Conservation (phyloP, 1,140 invertebrate genomes). For the Penaeus vannamei region DNA sequence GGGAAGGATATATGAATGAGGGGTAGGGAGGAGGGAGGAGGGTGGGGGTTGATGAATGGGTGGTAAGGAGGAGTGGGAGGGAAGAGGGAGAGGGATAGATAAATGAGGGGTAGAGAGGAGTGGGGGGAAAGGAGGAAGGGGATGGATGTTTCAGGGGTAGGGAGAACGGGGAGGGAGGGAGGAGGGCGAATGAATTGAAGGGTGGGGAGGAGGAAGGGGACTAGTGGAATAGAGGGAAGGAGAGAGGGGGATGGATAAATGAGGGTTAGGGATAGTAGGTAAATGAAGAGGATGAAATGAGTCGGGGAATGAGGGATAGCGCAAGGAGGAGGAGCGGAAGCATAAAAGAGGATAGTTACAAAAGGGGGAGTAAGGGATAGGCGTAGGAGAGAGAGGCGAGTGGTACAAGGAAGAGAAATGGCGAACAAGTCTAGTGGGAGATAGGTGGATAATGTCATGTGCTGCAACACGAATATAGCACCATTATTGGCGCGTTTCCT, state of each 20-base stretch:
- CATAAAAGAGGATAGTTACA: too few species aligned
- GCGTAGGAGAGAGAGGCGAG: neutral
- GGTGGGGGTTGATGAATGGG: neutral
- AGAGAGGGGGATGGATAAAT: neutral
- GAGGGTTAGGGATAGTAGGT: neutral
- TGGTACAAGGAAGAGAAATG: too few species aligned
- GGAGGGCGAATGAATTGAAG: neutral
- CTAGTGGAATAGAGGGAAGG: neutral
- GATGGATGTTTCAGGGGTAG: neutral
- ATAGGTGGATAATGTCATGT: too few species aligned
- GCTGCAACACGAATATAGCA: too few species aligned
- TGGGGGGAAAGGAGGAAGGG: neutral
- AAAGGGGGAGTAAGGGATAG: too few species aligned
- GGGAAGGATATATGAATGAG: neutral
- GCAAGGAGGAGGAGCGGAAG: too few species aligned
- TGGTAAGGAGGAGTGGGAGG: neutral
- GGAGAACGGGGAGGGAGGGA: neutral
- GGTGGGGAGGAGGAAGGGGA: neutral
- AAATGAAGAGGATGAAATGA: neutral
- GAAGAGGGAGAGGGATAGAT: neutral
- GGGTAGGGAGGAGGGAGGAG: neutral
- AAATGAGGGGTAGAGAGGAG: neutral
- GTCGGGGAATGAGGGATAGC: neutral
- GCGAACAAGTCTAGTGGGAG: too few species aligned
- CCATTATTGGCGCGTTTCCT: too few species aligned